Evolutionary conservation across 2,797 vertebrate species (phyloP).

Genomic region (Lophius americanus): DNA sequence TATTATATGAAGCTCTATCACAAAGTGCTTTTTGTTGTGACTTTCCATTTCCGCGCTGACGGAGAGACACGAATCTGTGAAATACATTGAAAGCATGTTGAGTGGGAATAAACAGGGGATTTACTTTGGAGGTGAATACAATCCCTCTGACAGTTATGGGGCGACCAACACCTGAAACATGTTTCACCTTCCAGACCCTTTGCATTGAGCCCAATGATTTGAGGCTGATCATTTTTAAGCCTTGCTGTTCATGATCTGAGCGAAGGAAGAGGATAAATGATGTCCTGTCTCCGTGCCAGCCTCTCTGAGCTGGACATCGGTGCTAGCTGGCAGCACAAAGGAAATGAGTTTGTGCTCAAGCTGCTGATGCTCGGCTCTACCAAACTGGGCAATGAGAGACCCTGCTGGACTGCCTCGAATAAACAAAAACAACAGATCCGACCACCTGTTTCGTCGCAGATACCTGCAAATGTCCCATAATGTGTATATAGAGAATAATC

Average conservation of each 20-base stretch:
- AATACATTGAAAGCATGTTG: conserved; percentile 1
- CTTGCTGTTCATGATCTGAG: conserved; percentile 17
- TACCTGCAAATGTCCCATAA: conserved; percentile 4
- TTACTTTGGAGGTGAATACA: conserved; percentile 10
- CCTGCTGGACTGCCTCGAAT: conserved; percentile 33
- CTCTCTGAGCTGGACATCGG: conserved; percentile 54
- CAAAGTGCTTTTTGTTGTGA: not conserved
- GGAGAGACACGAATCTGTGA: not conserved
- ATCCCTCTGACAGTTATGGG: conserved; percentile 4
- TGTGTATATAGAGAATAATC: not conserved
- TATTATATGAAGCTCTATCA: too few relatives aligned
- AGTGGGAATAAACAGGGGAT: not conserved
- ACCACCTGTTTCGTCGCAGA: conserved; percentile 30
- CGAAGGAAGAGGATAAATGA: conserved; percentile 48
- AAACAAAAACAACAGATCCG: conserved; percentile 34
- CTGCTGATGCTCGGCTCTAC: conserved; percentile 69
- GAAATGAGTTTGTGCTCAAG: conserved; percentile 73
- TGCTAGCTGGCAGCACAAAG: conserved; percentile 68
- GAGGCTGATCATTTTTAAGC: conserved; percentile 25
- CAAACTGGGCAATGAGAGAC: conserved; percentile 46
- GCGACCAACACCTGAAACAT: not conserved
- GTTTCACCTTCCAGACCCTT: not conserved
- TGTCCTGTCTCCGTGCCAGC: conserved; percentile 53
- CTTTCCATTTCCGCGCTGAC: not conserved
- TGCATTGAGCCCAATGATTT: conserved; percentile 10